Base-by-base conservation (phyloP, 2,888 invertebrate species). In the Cheilosia urbana region DNA sequence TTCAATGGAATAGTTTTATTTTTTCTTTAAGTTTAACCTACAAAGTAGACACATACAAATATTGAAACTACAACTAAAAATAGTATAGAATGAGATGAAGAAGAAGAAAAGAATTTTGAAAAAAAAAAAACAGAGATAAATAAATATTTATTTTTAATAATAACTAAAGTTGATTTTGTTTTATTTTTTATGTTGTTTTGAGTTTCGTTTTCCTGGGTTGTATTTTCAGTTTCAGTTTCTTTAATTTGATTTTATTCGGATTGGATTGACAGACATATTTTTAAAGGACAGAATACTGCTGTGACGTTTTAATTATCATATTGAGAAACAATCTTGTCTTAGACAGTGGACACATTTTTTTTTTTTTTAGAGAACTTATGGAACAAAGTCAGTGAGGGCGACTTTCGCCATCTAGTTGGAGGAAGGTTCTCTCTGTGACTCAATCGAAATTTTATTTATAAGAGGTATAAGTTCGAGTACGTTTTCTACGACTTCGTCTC, bases 21-120 rank as follows among this genome's bases (percentile, higher is more conserved):
- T 30, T 75, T 51, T 55, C 24, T 65, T 37, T 55, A 81, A 62
- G 68, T 62, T 73, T 34, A 47, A 57, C 62, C 62, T 87, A 68
- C 66, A 58, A 76, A 58, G 27, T 53, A 77, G 45, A 62, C 2
- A 55, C 13, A 51, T 51, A 62, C 9, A 82, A 72, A 63, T 42
- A 72, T 57, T 76, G 17, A 71, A 71, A 72, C 66, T 65, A 69
- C 49, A 68, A 81, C 66, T 68, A 72, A 87, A 73, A 69, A 7
- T 66, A 90, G 89, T 90, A 76, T 76, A 65, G 40, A 79, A 79
- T 40, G 55, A 62, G 49, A 82, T 66, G 66, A 73, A 42, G 62
- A 65, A 57, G 68, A n/a, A 55, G 42, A 19, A 49, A 27, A 53
- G 24, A 55, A 72, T 27, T 63, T 34, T 30, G 21, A 53, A 55